These are phyloP conservation scores for Siderastrea siderea DNA, from an alignment of 92 coral and sea anemone genomes.

Conservation along the genomic window DNA sequence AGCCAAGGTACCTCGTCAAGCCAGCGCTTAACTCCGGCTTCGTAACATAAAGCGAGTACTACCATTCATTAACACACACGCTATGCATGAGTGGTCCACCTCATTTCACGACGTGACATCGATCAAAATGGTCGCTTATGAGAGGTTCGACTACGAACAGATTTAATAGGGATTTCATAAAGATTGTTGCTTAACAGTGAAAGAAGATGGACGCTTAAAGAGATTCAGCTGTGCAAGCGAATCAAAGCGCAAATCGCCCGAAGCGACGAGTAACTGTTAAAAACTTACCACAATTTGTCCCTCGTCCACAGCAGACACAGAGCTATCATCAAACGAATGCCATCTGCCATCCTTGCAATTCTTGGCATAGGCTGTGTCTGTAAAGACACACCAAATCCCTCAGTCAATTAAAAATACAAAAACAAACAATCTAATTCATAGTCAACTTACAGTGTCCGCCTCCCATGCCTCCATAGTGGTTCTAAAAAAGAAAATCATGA, in stretches of 20 bases:
- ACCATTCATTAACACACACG: too few relatives aligned
- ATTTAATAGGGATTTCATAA: too few relatives aligned
- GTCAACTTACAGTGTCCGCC: constrained; percentile 96
- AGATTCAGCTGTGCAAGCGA: not conserved
- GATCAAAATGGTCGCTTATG: too few relatives aligned
- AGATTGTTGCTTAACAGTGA: too few relatives aligned
- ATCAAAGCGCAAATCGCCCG: not conserved
- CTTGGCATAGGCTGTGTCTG: constrained; percentile 95
- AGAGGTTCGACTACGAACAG: too few relatives aligned
- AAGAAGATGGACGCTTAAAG: not conserved
- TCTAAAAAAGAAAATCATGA: constrained; percentile 58
- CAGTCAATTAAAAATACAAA: not conserved
- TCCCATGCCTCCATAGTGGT: constrained; percentile 99
- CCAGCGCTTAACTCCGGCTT: too few relatives aligned
- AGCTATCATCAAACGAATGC: constrained; percentile 99
- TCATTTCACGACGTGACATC: too few relatives aligned
- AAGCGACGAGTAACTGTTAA: too few relatives aligned
- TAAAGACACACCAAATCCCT: not conserved
- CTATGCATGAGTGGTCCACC: too few relatives aligned
- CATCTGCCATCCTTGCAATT: constrained; percentile 89
- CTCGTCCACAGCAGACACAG: constrained; percentile 87
- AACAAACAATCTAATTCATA: not conserved
- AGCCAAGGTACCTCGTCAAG: not conserved
- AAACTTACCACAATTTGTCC: constrained; percentile 84
- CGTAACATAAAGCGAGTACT: too few relatives aligned